Evolutionary conservation across 2,888 invertebrate genomes (phyloP).

Genomic region (Pteria penguin): DNA sequence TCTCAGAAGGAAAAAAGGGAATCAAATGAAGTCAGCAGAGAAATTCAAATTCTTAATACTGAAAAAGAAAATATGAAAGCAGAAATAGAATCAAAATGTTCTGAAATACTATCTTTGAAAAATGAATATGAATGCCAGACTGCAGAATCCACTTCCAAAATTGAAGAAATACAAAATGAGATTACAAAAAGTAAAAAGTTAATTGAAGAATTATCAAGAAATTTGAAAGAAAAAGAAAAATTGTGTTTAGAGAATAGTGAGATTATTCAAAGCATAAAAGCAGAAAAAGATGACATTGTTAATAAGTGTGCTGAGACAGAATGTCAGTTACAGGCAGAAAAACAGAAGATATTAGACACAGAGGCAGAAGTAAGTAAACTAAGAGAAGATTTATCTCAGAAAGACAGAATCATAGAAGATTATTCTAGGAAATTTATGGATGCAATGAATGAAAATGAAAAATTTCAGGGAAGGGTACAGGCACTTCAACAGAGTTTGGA

Average conservation of each 20-base stretch:
- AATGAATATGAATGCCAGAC: background rate
- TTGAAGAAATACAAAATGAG: background rate
- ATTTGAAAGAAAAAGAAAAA: constrained; percentile 26
- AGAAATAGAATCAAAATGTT: background rate
- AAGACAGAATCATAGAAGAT: background rate
- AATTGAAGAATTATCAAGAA: constrained; percentile 13
- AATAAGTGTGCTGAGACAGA: background rate
- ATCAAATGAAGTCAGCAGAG: constrained; percentile 26
- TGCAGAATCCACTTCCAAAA: constrained; percentile 5
- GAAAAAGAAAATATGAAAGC: background rate
- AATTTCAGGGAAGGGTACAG: background rate
- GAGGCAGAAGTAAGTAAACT: background rate
- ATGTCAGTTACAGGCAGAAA: too few species aligned
- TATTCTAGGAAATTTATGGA: too few species aligned
- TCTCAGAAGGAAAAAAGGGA: constrained; percentile 27
- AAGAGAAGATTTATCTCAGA: background rate
- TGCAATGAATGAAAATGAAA: background rate
- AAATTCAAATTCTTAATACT: background rate
- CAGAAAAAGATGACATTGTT: constrained; percentile 1
- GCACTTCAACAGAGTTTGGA: background rate
- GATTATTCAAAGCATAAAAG: constrained; percentile 8
- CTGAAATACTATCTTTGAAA: constrained; percentile 5
- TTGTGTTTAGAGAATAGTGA: constrained; percentile 7
- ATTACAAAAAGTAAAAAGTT: constrained; percentile 4
- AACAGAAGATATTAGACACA: too few species aligned